Evolutionary conservation across 2,113 vertebrate species (phyloP).

Genomic region (Laticauda colubrina): DNA sequence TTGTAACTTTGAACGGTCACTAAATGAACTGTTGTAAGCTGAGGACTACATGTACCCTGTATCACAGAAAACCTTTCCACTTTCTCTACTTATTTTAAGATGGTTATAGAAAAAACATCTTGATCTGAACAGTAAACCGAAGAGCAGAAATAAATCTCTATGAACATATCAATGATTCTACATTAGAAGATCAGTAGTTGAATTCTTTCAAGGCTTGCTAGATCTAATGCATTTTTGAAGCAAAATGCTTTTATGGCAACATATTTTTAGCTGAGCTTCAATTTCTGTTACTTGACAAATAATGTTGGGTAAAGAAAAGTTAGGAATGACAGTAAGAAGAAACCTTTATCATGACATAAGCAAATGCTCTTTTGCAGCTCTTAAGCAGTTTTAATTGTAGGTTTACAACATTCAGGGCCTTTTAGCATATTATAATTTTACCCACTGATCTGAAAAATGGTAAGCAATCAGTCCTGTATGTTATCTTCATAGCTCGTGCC

Average conservation of each 20-base stretch:
- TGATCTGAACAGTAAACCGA: not conserved
- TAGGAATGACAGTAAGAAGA: not conserved
- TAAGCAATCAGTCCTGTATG: constrained; percentile 31
- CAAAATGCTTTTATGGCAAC: not conserved
- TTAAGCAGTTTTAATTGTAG: constrained; percentile 3
- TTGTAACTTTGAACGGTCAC: not conserved
- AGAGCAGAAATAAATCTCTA: not conserved
- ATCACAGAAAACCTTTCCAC: not conserved
- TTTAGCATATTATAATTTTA: constrained; percentile 26
- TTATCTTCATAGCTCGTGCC: constrained; percentile 55
- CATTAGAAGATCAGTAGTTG: not conserved
- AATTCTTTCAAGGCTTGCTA: not conserved
- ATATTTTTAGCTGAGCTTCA: not conserved
- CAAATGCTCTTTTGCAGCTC: not conserved
- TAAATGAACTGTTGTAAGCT: not conserved
- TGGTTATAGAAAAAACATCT: not conserved
- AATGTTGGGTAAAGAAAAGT: not conserved
- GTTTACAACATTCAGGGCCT: not conserved
- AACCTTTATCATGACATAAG: not conserved
- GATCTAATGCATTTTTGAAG: not conserved
- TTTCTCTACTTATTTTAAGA: not conserved
- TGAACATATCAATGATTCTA: not conserved
- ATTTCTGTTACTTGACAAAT: not conserved
- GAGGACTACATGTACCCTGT: not conserved
- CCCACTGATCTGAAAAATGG: constrained; percentile 36